A percentile compares a stretch with the other conserved stretches of the same genome.
Evolutionary conservation across 1,140 invertebrate species (phyloP).

Genomic region (Lycorma delicatula): DNA sequence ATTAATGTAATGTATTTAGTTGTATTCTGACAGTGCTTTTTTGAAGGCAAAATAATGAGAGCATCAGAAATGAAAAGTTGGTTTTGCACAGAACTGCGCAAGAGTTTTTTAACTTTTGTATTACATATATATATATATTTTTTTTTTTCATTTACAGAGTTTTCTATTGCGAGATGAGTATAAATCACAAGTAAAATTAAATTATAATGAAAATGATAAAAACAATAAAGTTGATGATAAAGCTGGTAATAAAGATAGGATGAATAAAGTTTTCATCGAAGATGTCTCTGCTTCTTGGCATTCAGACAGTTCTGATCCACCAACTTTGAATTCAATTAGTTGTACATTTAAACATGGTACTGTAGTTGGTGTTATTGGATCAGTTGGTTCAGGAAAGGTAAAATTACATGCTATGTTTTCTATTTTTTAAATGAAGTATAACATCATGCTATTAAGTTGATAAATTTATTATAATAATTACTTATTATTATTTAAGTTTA

Average conservation of each 20-base stretch:
- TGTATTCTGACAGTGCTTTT: too few species aligned
- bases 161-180: conserved; percentile 3
- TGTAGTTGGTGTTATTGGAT: conserved; percentile 50
- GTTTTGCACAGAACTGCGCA: too few species aligned
- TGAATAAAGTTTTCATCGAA: neutral
- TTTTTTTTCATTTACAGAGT: neutral
- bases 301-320: neutral
- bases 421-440: neutral
- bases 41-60: too few species aligned
- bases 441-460: too few species aligned
- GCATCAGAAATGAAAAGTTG: too few species aligned
- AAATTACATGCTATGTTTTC: conserved; percentile 3
- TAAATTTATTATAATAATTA: too few species aligned
- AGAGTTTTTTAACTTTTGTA: neutral
- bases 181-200: neutral
- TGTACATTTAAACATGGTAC: neutral
- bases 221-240: neutral
- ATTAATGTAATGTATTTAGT: too few species aligned
- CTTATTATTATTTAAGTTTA: too few species aligned
- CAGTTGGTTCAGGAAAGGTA: conserved; percentile 72
- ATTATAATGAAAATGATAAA: neutral
- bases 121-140: neutral
- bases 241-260: neutral
- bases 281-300: neutral
- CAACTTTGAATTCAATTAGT: neutral